A percentile compares a stretch with the other conserved stretches of the same genome.
Conservation (phyloP, 2,888 invertebrate species). For the Camponotus fellah region DNA sequence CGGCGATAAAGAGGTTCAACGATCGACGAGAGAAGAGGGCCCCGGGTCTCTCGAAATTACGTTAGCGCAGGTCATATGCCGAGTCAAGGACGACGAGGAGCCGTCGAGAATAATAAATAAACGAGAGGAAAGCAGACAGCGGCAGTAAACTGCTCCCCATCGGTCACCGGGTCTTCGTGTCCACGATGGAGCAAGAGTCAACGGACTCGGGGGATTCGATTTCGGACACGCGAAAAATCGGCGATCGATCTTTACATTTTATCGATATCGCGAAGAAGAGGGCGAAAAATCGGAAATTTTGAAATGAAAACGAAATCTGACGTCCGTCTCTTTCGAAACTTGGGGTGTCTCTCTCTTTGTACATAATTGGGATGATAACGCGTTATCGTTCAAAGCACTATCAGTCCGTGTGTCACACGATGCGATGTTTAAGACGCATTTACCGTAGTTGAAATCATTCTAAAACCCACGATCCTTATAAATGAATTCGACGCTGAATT, state of each 20-base stretch:
- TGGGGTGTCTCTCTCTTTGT: neutral
- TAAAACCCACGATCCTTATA: neutral
- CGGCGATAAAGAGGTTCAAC: constrained; percentile 41
- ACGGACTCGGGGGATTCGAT: neutral
- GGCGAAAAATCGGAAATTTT: neutral
- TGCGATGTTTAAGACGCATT: constrained; percentile 27
- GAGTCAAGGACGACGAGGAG: constrained; percentile 1
- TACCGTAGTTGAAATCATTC: neutral
- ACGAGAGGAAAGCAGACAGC: neutral
- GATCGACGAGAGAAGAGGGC: constrained; percentile 26
- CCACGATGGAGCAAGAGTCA: constrained; percentile 71
- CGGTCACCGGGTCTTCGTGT: constrained; percentile 68
- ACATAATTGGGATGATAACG: no score
- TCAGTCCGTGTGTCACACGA: neutral
- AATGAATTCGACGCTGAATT: neutral
- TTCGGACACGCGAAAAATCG: no score
- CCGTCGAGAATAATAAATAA: neutral
- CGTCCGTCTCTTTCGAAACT: neutral
- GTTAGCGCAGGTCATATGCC: constrained; percentile 22
- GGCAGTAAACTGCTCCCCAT: constrained; percentile 56
- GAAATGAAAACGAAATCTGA: neutral
- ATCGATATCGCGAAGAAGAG: no score
- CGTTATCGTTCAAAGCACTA: neutral
- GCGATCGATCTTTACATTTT: no score
- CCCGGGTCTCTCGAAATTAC: constrained; percentile 13